These are phyloP conservation scores for Chelon labrosus DNA, from an alignment of 2,797 vertebrate genomes.

Conservation along the genomic window DNA sequence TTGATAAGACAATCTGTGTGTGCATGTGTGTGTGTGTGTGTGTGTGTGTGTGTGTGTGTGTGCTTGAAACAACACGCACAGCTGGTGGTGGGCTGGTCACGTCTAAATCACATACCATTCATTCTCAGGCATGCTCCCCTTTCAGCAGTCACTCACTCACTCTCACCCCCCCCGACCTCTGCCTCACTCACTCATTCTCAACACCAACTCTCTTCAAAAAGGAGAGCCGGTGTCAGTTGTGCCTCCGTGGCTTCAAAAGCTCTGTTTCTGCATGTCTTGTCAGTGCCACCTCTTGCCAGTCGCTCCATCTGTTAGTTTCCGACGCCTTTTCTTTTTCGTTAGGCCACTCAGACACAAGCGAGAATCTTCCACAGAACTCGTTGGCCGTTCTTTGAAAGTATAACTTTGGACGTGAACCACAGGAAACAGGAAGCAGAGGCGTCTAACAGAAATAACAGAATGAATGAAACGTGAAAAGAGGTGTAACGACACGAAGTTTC, in stretches of 20 bases:
- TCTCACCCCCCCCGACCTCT: slow-evolving; percentile 49
- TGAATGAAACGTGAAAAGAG: too few species aligned
- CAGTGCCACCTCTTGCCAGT: background rate
- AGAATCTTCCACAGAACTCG: too few species aligned
- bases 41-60: slow-evolving; percentile 30
- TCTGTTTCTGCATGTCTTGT: background rate
- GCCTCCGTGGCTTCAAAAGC: background rate
- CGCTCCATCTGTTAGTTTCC: background rate
- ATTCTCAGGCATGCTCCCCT: slow-evolving; percentile 66
- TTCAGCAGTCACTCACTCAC: slow-evolving; percentile 63
- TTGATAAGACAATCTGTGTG: slow-evolving; percentile 28
- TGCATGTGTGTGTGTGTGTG: slow-evolving; percentile 31
- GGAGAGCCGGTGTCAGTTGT: slow-evolving; percentile 8
- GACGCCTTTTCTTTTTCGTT: background rate
- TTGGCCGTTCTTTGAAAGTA: background rate
- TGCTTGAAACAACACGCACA: slow-evolving; percentile 54
- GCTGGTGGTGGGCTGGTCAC: slow-evolving; percentile 73
- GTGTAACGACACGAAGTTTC: too few species aligned
- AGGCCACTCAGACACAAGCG: background rate
- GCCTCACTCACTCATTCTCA: background rate
- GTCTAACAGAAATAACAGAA: background rate
- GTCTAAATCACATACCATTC: slow-evolving; percentile 70
- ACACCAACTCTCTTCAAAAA: slow-evolving; percentile 6
- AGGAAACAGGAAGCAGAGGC: background rate
- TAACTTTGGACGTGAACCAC: background rate